A percentile compares a stretch with the other conserved stretches of the same genome.
Conservation (phyloP, 2,113 vertebrate species). For the Tragulus kanchil region DNA sequence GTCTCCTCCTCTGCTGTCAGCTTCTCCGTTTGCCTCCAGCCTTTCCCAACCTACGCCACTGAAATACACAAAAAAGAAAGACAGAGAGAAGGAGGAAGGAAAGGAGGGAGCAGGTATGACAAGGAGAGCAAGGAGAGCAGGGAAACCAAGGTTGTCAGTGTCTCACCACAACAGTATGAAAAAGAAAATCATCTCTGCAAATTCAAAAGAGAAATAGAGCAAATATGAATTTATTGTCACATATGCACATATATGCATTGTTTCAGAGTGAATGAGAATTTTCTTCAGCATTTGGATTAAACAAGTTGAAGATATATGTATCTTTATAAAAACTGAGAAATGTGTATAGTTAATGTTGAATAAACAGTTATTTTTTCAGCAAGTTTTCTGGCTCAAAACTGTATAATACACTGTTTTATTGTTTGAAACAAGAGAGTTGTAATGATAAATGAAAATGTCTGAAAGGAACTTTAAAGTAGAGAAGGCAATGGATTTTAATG, state of each 20-base stretch:
- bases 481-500: constrained; percentile 63
- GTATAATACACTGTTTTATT: background rate
- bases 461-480: constrained; percentile 41
- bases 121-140: background rate
- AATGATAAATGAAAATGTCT: constrained; percentile 56
- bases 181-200: background rate
- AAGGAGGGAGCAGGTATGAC: background rate
- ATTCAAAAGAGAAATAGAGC: background rate
- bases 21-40: background rate
- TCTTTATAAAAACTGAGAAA: constrained; percentile 45
- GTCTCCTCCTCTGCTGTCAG: background rate
- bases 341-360: background rate
- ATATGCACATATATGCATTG: background rate
- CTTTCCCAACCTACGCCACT: background rate
- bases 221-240: background rate
- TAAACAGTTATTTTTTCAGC: constrained; percentile 6
- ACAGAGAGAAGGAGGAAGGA: background rate
- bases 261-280: background rate
- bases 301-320: background rate
- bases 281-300: background rate
- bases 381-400: background rate
- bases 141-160: background rate
- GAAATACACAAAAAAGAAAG: background rate
- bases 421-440: constrained; percentile 31
- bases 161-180: background rate